Base-by-base conservation (phyloP, 2,888 invertebrate genomes). In the Pocota personata region DNA sequence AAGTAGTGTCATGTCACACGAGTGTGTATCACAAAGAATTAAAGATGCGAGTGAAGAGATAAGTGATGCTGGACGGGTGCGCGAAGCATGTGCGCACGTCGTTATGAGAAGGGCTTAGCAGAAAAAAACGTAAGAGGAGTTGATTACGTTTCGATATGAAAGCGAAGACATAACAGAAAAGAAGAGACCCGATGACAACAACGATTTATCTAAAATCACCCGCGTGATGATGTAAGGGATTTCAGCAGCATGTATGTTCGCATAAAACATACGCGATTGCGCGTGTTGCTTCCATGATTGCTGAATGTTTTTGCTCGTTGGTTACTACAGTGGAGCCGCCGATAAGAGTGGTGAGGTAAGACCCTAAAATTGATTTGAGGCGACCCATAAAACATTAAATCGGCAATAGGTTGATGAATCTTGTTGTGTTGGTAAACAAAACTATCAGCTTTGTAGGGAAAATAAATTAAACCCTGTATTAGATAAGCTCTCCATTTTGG, bases 191-290 rank as follows among this genome's bases (percentile, higher is more conserved):
- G 12, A 46, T 30, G 66, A 35, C 21, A 46, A 14, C n/a, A 35
- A 21, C 21, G 48, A 66, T 66, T 50, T 66, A 66, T 66, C 48
- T 48, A 50, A 50, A 50, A 50, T 66, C 35, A 50, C 16, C 21
- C 48, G 21, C 32, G 48, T 14, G 35, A 50, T 66, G 48, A 66
- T 66, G 66, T 66, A 66, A 50, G 62, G 16, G 43, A 43, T 46
- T 62, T 62, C 43, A 62, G 62, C 43, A 12, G 30, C 62, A 43
- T 46, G 30, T 19, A 27, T 32, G 2, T 32, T 55, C 16, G 7
- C 55, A 55, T 14, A 55, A 32, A 4, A 24, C 58, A 24, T n/a
- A 19, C 37, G 8, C 0, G 14, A 0, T 27, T 35, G 24, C 40
- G 60, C 43, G 43, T 30, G 16, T 30, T 24, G 14, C n/a, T 43